Conservation (phyloP, 1,140 invertebrate genomes). For the Oedothorax gibbosus region DNA sequence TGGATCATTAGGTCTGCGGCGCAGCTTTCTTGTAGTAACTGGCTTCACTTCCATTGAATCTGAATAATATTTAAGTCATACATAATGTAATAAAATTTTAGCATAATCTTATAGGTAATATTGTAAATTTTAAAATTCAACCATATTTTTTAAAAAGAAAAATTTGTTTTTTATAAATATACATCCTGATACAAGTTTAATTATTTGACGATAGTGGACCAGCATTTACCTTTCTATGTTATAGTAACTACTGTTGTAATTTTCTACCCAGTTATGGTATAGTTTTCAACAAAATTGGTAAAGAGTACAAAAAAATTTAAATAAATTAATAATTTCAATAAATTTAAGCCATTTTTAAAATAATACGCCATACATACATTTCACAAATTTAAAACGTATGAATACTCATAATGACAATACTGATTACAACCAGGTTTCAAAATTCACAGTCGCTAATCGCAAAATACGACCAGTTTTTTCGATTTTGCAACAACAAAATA, state of each 20-base stretch:
- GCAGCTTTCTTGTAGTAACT: constrained; percentile 83
- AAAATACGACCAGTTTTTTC: no score
- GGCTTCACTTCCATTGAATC: constrained; percentile 72
- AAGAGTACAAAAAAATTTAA: no score
- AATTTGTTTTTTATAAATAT: background rate
- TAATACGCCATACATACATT: no score
- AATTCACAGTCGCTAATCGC: no score
- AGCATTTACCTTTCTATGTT: background rate
- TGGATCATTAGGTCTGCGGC: constrained; percentile 92
- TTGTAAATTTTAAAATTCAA: background rate
- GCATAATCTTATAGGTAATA: background rate
- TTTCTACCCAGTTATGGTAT: no score
- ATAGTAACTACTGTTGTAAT: background rate
- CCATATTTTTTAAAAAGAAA: background rate
- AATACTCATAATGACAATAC: no score
- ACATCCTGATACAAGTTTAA: background rate
- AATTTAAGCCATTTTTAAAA: no score
- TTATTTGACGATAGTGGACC: background rate
- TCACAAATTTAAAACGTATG: no score
- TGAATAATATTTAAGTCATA: background rate
- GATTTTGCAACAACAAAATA: no score
- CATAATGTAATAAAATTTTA: background rate
- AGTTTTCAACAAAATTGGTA: no score
- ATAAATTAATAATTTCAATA: no score
- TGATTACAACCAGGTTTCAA: no score